These are phyloP conservation scores for Nymphalis c-album DNA, from an alignment of 2,888 invertebrate genomes.

Conservation along the genomic window DNA sequence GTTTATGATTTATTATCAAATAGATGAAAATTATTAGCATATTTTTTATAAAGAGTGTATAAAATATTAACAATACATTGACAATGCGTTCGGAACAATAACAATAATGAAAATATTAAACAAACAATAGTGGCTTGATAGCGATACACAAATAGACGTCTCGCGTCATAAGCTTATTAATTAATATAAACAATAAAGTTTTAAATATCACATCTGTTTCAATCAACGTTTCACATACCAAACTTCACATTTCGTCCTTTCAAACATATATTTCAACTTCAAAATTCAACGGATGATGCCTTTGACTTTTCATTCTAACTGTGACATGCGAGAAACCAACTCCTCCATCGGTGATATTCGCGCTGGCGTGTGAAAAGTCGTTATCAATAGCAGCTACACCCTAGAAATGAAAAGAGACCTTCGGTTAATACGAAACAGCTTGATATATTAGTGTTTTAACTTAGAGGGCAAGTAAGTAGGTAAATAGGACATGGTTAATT, in stretches of 20 bases:
- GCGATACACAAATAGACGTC: background rate
- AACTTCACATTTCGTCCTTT: background rate
- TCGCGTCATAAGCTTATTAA: background rate
- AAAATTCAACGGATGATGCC: slow-evolving; percentile 73
- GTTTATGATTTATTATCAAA: too few species aligned
- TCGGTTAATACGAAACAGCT: background rate
- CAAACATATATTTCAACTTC: slow-evolving; percentile 75
- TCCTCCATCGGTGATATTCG: slow-evolving; percentile 72
- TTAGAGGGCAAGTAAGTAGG: slow-evolving; percentile 18
- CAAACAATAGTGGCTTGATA: background rate
- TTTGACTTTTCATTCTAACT: slow-evolving; percentile 74
- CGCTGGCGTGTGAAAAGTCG: slow-evolving; percentile 74
- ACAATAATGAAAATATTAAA: too few species aligned
- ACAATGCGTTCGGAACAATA: too few species aligned
- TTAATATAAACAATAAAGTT: background rate
- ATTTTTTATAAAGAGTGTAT: too few species aligned
- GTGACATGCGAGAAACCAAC: slow-evolving; percentile 67
- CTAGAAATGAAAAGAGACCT: slow-evolving; percentile 50
- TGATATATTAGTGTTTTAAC: slow-evolving; percentile 1
- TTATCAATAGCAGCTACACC: slow-evolving; percentile 73
- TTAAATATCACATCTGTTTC: too few species aligned
- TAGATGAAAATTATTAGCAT: too few species aligned
- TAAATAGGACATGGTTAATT: slow-evolving; percentile 22
- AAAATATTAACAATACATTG: too few species aligned
- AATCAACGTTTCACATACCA: background rate